Percentiles rank a stretch among this genome's conserved stretches.
Conservation (phyloP, 2,113 vertebrate genomes). For the Gobiocypris rarus region DNA sequence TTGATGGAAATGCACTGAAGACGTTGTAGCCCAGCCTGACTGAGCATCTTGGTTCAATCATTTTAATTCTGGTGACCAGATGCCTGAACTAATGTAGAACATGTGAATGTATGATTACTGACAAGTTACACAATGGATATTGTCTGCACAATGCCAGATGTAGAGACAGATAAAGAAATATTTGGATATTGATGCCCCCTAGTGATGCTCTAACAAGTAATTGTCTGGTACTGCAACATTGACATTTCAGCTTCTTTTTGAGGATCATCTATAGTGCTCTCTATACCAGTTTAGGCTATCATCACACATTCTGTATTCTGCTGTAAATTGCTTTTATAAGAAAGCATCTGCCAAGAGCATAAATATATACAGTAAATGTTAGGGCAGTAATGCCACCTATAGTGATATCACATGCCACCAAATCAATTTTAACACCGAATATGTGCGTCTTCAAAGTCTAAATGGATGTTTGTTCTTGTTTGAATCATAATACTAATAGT, state of each 20-base stretch:
- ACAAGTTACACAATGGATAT: constrained; percentile 30
- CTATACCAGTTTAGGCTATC: neutral
- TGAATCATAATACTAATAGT: neutral
- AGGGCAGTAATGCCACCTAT: constrained; percentile 18
- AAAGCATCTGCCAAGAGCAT: too few relatives aligned
- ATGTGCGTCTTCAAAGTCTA: neutral
- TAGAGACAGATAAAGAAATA: neutral
- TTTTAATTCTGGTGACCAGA: constrained; percentile 7
- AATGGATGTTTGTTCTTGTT: neutral
- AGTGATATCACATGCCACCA: constrained; percentile 18
- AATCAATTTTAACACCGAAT: neutral
- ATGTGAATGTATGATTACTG: constrained; percentile 9
- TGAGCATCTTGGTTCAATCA: neutral
- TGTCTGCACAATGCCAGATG: constrained; percentile 16
- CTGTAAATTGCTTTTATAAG: neutral
- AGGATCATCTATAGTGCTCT: neutral
- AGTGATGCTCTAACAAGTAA: constrained; percentile 17
- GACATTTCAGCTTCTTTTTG: neutral
- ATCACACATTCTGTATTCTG: neutral
- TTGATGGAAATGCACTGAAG: constrained; percentile 7
- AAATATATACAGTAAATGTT: neutral
- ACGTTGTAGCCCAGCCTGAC: neutral
- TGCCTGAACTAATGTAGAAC: constrained; percentile 15
- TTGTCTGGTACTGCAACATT: neutral
- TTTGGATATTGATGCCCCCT: constrained; percentile 31